phyloP scores from a whole-genome alignment of 2,888 invertebrate genomes.

The Lasioglossum marginatum region DNA sequence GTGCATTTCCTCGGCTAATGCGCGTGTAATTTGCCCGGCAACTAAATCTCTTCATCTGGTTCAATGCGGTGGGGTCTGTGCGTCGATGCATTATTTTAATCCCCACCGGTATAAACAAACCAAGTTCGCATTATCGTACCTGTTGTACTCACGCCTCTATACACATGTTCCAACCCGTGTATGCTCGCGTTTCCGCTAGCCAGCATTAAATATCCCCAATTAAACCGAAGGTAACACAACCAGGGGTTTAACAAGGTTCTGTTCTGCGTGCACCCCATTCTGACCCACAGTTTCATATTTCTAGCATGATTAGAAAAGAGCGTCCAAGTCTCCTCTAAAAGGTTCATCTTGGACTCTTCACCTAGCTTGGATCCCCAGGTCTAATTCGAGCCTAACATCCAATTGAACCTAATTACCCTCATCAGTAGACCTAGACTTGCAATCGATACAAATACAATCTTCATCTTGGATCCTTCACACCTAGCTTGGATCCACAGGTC shows the following conservation, averaged over 20 bases:
- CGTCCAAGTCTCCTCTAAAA: background rate
- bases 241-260: background rate
- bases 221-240: conserved; percentile 20
- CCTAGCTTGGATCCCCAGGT: background rate
- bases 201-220: conserved; percentile 58
- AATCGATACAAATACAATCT: no score
- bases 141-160: conserved; percentile 49
- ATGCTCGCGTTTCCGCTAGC: conserved; percentile 28
- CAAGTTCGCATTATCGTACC: conserved; percentile 66
- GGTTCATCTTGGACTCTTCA: fast-evolving
- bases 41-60: conserved; percentile 79
- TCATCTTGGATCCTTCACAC: no score
- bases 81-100: conserved; percentile 81
- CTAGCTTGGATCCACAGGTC: no score
- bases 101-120: conserved; percentile 68
- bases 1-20: conserved; percentile 65
- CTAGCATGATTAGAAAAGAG: no score
- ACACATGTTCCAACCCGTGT: conserved; percentile 28
- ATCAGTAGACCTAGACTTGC: no score
- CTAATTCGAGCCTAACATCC: no score
- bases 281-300: background rate
- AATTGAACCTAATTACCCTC: no score
- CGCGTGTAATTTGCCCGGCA: conserved; percentile 71
- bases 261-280: background rate
- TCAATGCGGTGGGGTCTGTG: conserved; percentile 71